phyloP scores from a whole-genome alignment of 2,797 vertebrate genomes.

The Aplochiton taeniatus region DNA sequence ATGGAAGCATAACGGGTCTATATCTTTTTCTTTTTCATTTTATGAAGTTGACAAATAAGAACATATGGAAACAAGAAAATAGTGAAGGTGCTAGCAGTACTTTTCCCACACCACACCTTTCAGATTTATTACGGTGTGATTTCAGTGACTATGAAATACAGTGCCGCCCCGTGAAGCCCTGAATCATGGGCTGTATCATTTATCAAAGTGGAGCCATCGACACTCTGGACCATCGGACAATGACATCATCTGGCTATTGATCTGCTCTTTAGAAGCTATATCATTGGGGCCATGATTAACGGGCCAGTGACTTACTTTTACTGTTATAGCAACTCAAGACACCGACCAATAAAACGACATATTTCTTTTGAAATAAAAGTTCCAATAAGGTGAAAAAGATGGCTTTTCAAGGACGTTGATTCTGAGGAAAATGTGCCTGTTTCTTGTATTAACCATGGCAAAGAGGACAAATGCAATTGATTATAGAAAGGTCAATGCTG shows the following conservation, averaged over 20 bases:
- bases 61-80: conserved; percentile 49
- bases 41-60: conserved; percentile 27
- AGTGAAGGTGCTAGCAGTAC: conserved; percentile 26
- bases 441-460: background rate
- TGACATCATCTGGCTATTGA: conserved; percentile 71
- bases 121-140: conserved; percentile 37
- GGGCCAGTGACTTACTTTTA: conserved; percentile 56
- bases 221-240: conserved; percentile 43
- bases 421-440: conserved; percentile 15
- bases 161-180: conserved; percentile 17
- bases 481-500: conserved; percentile 4
- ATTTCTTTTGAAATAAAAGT: conserved; percentile 38
- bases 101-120: conserved; percentile 22
- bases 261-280: conserved; percentile 46
- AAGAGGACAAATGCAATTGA: background rate
- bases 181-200: conserved; percentile 37
- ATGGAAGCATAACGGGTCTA: conserved; percentile 17
- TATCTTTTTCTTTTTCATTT: background rate
- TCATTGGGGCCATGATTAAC: conserved; percentile 56
- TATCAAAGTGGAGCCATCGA: conserved; percentile 44
- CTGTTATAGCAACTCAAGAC: conserved; percentile 47
- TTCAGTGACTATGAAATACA: conserved; percentile 42
- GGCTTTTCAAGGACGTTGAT: conserved; percentile 49
- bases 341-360: conserved; percentile 42
- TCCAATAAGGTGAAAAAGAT: conserved; percentile 44